Evolutionary conservation across 2,888 invertebrate genomes (phyloP).

Genomic region (Leucoptera coffeella): DNA sequence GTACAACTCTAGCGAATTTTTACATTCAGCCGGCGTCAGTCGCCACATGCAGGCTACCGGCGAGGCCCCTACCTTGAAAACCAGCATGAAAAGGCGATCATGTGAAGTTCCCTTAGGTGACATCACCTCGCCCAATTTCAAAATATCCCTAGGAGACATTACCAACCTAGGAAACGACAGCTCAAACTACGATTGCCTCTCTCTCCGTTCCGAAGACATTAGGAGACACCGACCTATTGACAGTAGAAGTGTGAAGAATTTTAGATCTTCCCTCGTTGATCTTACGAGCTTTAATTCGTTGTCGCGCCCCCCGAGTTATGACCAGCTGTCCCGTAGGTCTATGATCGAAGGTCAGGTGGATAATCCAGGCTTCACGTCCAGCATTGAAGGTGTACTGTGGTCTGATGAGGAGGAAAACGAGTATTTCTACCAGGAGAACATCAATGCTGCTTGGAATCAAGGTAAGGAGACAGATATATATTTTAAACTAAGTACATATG

Average conservation of each 20-base stretch:
- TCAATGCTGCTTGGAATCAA: slow-evolving; percentile 44
- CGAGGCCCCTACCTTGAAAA: slow-evolving; percentile 38
- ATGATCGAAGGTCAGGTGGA: slow-evolving; percentile 26
- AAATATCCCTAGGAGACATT: slow-evolving; percentile 37
- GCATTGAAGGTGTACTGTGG: slow-evolving; percentile 48
- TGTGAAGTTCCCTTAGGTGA: slow-evolving; percentile 44
- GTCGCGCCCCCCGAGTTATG: slow-evolving; percentile 38
- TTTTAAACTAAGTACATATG: too few relatives aligned
- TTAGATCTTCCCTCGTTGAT: slow-evolving; percentile 34
- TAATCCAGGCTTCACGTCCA: slow-evolving; percentile 33
- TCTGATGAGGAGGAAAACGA: slow-evolving; percentile 48
- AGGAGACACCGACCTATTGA: slow-evolving; percentile 35
- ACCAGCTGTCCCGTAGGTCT: slow-evolving; percentile 38
- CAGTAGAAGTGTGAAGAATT: slow-evolving; percentile 38
- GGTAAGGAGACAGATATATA: slow-evolving; percentile 15
- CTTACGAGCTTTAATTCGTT: slow-evolving; percentile 20
- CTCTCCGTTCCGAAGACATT: slow-evolving; percentile 29
- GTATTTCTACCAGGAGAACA: slow-evolving; percentile 45
- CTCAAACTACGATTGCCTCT: slow-evolving; percentile 28
- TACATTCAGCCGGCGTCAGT: slow-evolving; percentile 41
- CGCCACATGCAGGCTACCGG: slow-evolving; percentile 45
- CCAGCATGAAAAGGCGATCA: slow-evolving; percentile 40
- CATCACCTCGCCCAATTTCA: slow-evolving; percentile 37
- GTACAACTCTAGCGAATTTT: slow-evolving; percentile 41
- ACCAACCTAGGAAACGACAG: slow-evolving; percentile 15